Conservation (phyloP, 1,140 invertebrate genomes). For the Drosophila busckii region DNA sequence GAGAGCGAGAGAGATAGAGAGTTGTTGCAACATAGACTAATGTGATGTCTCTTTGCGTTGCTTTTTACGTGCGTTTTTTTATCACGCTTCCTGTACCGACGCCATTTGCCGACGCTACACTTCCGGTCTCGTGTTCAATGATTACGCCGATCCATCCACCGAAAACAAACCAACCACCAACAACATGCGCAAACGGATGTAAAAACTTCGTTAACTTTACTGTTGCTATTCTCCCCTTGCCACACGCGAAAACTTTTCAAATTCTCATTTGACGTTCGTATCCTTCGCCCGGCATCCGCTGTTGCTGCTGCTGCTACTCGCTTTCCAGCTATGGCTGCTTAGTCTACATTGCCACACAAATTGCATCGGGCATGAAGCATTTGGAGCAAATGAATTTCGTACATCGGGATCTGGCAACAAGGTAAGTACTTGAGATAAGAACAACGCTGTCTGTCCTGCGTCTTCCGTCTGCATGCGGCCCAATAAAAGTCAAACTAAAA, state of each 20-base stretch:
- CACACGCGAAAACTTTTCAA: constrained; percentile 70
- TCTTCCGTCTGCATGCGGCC: background rate
- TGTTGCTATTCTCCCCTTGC: constrained; percentile 26
- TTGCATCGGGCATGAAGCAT: constrained; percentile 92
- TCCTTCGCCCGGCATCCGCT: constrained; percentile 44
- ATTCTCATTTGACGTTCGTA: constrained; percentile 67
- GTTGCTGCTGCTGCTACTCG: no score
- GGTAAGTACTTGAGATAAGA: constrained; percentile 80
- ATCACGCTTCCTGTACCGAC: constrained; percentile 73
- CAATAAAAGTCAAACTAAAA: no score
- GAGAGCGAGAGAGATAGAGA: background rate
- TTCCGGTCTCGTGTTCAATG: constrained; percentile 78
- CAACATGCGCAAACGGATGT: constrained; percentile 73
- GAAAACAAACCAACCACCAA: constrained; percentile 45
- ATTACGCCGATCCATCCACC: constrained; percentile 60
- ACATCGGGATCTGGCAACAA: constrained; percentile 88
- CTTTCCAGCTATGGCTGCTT: constrained; percentile 84
- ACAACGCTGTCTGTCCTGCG: background rate
- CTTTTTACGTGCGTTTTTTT: constrained; percentile 58
- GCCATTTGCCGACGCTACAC: constrained; percentile 69
- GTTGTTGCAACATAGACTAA: constrained; percentile 11
- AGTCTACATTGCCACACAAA: constrained; percentile 88
- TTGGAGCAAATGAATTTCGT: constrained; percentile 89
- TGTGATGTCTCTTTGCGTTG: constrained; percentile 25
- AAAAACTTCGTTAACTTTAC: constrained; percentile 77